Conservation (phyloP, 2,113 vertebrate genomes). For the Scatophagus argus region DNA sequence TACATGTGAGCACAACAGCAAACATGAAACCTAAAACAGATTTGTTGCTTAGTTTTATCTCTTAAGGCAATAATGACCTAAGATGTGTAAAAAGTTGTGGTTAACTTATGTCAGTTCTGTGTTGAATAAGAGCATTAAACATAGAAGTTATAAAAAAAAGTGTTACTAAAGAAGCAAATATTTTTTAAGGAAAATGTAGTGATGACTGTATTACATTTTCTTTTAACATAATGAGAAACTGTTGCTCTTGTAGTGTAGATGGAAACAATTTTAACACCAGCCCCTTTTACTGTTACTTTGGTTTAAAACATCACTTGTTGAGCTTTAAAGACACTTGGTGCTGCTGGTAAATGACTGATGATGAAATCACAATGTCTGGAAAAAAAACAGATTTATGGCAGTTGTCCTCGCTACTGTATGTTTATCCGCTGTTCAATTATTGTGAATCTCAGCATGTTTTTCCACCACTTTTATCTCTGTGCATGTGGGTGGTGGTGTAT, state of each 20-base stretch:
- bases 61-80: background rate
- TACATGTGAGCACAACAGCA: background rate
- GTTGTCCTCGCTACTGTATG: conserved; percentile 23
- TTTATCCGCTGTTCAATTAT: conserved; percentile 53
- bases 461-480: conserved; percentile 48
- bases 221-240: too few relatives aligned
- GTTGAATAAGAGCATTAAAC: too few relatives aligned
- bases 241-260: too few relatives aligned
- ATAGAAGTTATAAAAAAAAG: too few relatives aligned
- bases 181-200: too few relatives aligned
- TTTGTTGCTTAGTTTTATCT: background rate
- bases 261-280: conserved; percentile 16
- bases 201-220: too few relatives aligned
- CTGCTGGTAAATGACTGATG: conserved; percentile 21
- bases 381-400: conserved; percentile 22
- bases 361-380: conserved; percentile 24
- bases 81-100: background rate
- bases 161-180: too few relatives aligned
- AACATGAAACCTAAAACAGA: background rate
- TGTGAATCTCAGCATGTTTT: conserved; percentile 48
- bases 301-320: conserved; percentile 27
- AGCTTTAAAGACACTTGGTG: background rate
- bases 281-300: background rate
- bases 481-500: conserved; percentile 44
- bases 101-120: too few relatives aligned